phyloP scores from a whole-genome alignment of 2,888 invertebrate species.

The Neoaliturus tenellus region DNA sequence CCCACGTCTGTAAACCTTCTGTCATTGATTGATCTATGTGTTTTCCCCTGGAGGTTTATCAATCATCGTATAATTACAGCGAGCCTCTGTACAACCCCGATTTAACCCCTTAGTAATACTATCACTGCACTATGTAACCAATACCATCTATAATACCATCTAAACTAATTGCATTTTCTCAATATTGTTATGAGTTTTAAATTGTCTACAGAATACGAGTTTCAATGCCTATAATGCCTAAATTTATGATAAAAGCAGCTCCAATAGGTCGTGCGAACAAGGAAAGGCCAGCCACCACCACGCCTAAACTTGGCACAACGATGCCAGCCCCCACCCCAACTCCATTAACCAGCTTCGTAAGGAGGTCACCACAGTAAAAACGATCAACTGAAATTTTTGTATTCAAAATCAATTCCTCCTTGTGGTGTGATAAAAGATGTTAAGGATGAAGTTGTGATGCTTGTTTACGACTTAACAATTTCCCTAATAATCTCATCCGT shows the following conservation, averaged over 20 bases:
- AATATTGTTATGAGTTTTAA: neutral
- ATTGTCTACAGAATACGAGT: too few species aligned
- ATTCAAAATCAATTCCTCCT: too few species aligned
- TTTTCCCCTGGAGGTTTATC: neutral
- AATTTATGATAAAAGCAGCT: neutral
- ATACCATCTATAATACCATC: neutral
- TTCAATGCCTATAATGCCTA: neutral
- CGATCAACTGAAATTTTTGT: too few species aligned
- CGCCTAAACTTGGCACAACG: neutral
- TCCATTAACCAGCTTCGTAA: conserved; percentile 7
- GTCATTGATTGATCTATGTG: conserved; percentile 7
- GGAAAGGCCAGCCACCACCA: conserved; percentile 11
- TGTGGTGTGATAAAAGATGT: too few species aligned
- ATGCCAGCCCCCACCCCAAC: neutral
- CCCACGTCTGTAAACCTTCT: neutral
- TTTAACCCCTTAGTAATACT: too few species aligned
- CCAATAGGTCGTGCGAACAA: neutral
- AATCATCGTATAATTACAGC: neutral
- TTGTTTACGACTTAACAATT: too few species aligned
- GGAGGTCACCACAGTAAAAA: neutral
- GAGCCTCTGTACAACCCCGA: neutral
- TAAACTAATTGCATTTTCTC: neutral
- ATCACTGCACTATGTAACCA: neutral
- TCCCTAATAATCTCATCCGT: too few species aligned
- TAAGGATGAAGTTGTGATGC: too few species aligned